These are phyloP conservation scores for Chironomus tentans DNA, from an alignment of 2,888 invertebrate species.

Conservation along the genomic window DNA sequence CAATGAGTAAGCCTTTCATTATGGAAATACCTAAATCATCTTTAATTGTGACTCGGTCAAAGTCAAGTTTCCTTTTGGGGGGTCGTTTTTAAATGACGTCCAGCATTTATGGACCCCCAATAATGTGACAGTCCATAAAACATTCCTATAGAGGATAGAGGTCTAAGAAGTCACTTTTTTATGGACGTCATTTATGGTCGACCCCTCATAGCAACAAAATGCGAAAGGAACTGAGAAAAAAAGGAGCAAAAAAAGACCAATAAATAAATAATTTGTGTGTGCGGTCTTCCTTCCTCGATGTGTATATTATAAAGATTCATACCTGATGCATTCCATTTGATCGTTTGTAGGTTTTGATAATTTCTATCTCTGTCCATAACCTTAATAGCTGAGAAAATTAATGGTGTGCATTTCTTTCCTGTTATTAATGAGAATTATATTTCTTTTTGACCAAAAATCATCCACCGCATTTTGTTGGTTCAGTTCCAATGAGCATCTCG, in stretches of 20 bases:
- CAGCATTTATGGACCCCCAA: too few relatives aligned
- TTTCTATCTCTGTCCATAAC: neutral
- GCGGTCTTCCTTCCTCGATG: slow-evolving; percentile 1
- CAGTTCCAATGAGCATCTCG: neutral
- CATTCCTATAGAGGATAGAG: too few relatives aligned
- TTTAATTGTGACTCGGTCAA: neutral
- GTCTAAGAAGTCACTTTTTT: too few relatives aligned
- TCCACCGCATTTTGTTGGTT: neutral
- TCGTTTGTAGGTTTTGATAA: slow-evolving; percentile 21
- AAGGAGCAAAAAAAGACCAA: neutral
- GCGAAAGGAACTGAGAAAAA: neutral
- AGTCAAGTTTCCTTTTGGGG: neutral
- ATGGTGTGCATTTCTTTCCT: slow-evolving; percentile 12
- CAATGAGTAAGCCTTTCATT: slow-evolving; percentile 8
- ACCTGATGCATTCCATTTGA: neutral
- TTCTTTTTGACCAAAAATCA: neutral
- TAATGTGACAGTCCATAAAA: too few relatives aligned
- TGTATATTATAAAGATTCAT: neutral
- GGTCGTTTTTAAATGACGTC: too few relatives aligned
- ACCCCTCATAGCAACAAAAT: too few relatives aligned
- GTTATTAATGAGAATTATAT: slow-evolving; percentile 1
- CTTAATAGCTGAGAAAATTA: slow-evolving; percentile 18
- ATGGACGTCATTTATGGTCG: too few relatives aligned
- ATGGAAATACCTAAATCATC: neutral
- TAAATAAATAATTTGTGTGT: neutral